These are phyloP conservation scores for Hepsetus odoe DNA, from an alignment of 2,113 vertebrate genomes.

Conservation along the genomic window DNA sequence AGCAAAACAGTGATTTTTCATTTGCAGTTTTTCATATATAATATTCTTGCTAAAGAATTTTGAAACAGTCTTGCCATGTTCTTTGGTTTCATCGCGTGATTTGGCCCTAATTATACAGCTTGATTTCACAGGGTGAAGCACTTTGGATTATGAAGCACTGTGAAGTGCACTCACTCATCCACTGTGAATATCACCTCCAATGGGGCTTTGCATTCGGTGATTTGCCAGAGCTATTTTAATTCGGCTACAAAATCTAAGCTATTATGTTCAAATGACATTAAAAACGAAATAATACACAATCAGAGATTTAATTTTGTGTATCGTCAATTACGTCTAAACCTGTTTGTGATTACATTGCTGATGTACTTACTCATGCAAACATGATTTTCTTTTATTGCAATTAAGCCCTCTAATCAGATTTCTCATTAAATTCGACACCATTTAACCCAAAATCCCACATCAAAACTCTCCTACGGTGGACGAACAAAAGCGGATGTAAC, in stretches of 20 bases:
- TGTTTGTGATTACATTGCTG: not conserved
- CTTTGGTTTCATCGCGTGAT: slow-evolving; percentile 36
- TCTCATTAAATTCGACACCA: slow-evolving; percentile 34
- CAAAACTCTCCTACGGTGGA: slow-evolving; percentile 22
- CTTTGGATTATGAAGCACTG: not conserved
- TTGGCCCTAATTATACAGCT: slow-evolving; percentile 40
- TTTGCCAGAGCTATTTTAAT: not conserved
- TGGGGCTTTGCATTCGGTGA: not conserved
- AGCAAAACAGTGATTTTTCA: too few relatives aligned
- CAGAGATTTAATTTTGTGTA: slow-evolving; percentile 21
- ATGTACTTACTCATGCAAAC: not conserved
- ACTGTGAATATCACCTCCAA: slow-evolving; percentile 21
- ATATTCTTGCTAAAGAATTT: not conserved
- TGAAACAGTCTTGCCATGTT: not conserved
- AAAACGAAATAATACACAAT: not conserved
- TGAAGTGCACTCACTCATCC: not conserved
- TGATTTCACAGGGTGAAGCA: slow-evolving; percentile 5
- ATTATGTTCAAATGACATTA: slow-evolving; percentile 7
- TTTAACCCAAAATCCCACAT: slow-evolving; percentile 10
- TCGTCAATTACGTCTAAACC: not conserved
- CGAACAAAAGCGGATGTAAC: not conserved
- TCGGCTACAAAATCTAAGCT: not conserved
- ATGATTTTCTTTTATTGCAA: slow-evolving; percentile 19
- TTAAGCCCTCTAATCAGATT: slow-evolving; percentile 28
- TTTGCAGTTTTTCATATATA: not conserved